phyloP scores from a whole-genome alignment of 2,888 invertebrate species.

The Cyaniris semiargus region DNA sequence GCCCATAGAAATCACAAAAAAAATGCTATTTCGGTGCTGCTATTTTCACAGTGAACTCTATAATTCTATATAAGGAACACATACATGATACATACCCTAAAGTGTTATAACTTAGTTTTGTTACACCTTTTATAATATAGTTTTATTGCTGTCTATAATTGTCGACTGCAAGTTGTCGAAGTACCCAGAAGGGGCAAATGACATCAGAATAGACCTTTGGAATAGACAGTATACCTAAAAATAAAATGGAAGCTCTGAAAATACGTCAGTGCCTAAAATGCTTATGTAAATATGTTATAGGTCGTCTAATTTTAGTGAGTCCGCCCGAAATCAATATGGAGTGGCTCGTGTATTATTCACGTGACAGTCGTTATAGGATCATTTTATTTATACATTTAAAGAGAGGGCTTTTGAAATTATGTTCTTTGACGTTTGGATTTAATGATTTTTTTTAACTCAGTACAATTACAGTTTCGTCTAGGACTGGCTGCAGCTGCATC shows the following conservation, averaged over 20 bases:
- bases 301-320: conserved; percentile 5
- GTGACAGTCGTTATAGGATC: not conserved
- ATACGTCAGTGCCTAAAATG: not conserved
- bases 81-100: too few relatives aligned
- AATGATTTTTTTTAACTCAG: too few relatives aligned
- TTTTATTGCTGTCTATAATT: too few relatives aligned
- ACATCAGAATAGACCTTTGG: not conserved
- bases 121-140: too few relatives aligned
- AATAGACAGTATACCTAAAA: too few relatives aligned
- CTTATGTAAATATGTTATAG: not conserved
- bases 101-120: too few relatives aligned
- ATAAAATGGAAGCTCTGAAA: not conserved
- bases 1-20: too few relatives aligned
- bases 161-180: not conserved
- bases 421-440: not conserved
- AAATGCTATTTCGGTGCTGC: too few relatives aligned
- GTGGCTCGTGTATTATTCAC: conserved; percentile 6
- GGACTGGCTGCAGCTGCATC: too few relatives aligned
- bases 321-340: conserved; percentile 2
- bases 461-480: too few relatives aligned
- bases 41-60: too few relatives aligned
- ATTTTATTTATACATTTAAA: not conserved
- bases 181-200: not conserved
- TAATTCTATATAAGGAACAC: too few relatives aligned
- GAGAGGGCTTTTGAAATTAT: not conserved